Evolutionary conservation across 2,888 invertebrate genomes (phyloP), one percentile per base, ranked within the genome.

Genomic region (Allygus modestus): DNA sequence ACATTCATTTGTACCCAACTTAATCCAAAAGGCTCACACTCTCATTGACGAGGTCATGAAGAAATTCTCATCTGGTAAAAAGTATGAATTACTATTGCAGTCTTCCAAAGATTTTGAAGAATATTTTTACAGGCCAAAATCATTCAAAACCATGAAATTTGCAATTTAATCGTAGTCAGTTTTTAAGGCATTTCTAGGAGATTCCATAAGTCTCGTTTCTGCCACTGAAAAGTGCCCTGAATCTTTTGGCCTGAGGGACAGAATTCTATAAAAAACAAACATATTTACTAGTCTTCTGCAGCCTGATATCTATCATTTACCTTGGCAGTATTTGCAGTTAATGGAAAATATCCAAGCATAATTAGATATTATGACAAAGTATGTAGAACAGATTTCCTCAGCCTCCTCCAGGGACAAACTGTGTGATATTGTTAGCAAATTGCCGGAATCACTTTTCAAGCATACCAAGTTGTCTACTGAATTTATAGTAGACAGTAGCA

Each of bases 361-460:
- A 17, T 54, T 58, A 61, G 81, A 81, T 2, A 81, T 81, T 54
- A 81, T 54, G 51, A 81, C 51, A 33, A 61, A 23, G 58, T 31
- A 58, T 61, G 46, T 41, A 11, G 41, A n/a, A 37, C 43, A 77
- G 7, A 77, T 77, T 77, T 33, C 37, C 0, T 41, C 43, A 5
- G n/a, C 77, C 1, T n/a, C 4, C 15, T 73, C 73, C 2, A 61
- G 28, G 28, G 23, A 61, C 20, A 23, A 17, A 31, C 28, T 77
- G 17, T 20, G 1, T 77, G 1, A 81, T 28, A 17, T 33, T 31
- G 33, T 81, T 33, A 61, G 28, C 17, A n/a, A 81, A 58, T 33
- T 58, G 31, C 26, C 33, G 31, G 54, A 81, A 81, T 9, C 46
- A 17, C 12, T 81, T 23, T 54, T 58, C n/a, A 81, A 81, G 17